These are phyloP conservation scores for Rhadina sibilatrix DNA, from an alignment of 2,113 vertebrate species.

Conservation along the genomic window DNA sequence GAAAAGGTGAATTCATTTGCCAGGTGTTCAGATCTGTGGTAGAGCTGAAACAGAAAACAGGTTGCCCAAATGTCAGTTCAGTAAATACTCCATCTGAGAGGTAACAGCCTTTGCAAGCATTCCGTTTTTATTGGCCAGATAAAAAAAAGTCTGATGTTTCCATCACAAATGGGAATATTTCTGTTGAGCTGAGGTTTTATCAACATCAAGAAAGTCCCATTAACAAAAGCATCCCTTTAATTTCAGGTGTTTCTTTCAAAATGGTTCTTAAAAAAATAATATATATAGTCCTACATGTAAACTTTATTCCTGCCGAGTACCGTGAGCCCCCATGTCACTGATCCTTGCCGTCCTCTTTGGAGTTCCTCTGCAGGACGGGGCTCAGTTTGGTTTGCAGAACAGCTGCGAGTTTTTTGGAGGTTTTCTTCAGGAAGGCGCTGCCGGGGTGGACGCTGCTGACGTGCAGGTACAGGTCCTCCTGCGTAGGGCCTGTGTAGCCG, in stretches of 20 bases:
- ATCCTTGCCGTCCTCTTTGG: slow-evolving; percentile 45
- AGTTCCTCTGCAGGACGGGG: slow-evolving; percentile 54
- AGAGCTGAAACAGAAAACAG: background rate
- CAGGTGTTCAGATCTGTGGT: background rate
- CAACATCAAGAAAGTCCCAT: background rate
- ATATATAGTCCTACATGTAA: background rate
- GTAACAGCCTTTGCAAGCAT: background rate
- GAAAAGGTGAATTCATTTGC: background rate
- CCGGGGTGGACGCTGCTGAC: slow-evolving; percentile 73
- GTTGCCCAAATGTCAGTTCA: background rate
- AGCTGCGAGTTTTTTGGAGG: slow-evolving; percentile 79
- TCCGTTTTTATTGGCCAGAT: background rate
- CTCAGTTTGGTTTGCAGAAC: slow-evolving; percentile 77
- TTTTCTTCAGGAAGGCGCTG: slow-evolving; percentile 79
- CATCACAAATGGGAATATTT: background rate
- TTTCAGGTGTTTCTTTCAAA: background rate
- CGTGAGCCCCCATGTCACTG: background rate
- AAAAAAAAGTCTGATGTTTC: background rate
- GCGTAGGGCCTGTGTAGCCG: slow-evolving; percentile 81
- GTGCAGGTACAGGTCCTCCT: slow-evolving; percentile 81
- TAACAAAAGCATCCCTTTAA: background rate
- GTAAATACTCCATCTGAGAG: background rate
- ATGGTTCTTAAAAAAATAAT: slow-evolving; percentile 1
- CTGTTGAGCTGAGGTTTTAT: background rate
- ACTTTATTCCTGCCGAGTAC: background rate